phyloP scores from a whole-genome alignment of 2,797 vertebrate species.

The Poecilia velifera region DNA sequence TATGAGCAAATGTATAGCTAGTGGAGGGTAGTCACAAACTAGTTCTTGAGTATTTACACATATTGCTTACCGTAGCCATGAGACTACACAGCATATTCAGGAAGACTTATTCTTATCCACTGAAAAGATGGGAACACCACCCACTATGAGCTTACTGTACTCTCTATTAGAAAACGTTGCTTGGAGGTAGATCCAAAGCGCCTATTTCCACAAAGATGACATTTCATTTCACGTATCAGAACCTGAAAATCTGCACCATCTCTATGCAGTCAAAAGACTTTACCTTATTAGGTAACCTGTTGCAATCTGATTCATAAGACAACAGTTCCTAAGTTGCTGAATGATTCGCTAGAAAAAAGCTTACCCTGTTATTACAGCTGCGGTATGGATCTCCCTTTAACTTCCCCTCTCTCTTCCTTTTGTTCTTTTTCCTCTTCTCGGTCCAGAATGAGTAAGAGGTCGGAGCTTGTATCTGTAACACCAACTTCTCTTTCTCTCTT shows the following conservation, averaged over 20 bases:
- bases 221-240: neutral
- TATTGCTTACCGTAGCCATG: neutral
- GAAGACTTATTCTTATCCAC: neutral
- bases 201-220: constrained; percentile 5
- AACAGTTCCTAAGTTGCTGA: neutral
- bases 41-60: neutral
- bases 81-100: neutral
- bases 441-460: constrained; percentile 54
- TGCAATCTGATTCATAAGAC: neutral
- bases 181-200: neutral
- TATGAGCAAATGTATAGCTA: neutral
- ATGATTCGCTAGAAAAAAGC: constrained; percentile 18
- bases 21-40: neutral
- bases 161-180: constrained; percentile 2
- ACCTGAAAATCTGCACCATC: constrained; percentile 6
- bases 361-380: constrained; percentile 53
- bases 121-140: neutral
- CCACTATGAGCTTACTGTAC: neutral
- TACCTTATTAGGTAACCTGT: constrained; percentile 64
- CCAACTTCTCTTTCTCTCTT: constrained; percentile 69
- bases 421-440: constrained; percentile 49
- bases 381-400: constrained; percentile 36
- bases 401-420: constrained; percentile 44
- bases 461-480: constrained; percentile 49
- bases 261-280: constrained; percentile 9